Base-by-base conservation (phyloP, 2,113 vertebrate genomes). In the Copsychus sechellarum region DNA sequence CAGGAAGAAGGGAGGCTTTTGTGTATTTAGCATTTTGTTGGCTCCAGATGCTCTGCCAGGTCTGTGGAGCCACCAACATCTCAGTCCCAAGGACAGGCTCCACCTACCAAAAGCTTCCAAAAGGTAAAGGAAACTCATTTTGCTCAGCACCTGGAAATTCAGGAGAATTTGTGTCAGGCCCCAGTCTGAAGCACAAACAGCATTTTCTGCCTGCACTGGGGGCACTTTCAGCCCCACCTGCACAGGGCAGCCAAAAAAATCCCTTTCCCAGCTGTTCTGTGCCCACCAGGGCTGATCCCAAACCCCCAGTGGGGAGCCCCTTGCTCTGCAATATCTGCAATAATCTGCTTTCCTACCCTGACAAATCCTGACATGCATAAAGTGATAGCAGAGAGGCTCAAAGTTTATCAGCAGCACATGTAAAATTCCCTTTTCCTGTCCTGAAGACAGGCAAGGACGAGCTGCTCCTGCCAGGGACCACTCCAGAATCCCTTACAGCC, bases 21-120 rank as follows among this genome's bases (percentile, higher is more conserved):
- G 22, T 21, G 28, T 23, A 36, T 33, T 88, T 47, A 65, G n/a
- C 58, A 56, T 4, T 88, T 31, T 58, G 77, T 54, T 67, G 73
- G 38, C 71, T 92, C 31, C 78, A 96, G 89, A 77, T 38, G 60
- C 64, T 67, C 56, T 34, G 29, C 76, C 85, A 73, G 86, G 50
- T 42, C 45, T 24, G 47, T 14, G n/a, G 42, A 77, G 42, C 56
- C 90, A 45, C 19, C 29, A 72, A 29, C 29, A 76, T 0, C 88
- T 76, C 71, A 17, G 34, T 45, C 65, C 71, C 14, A 18, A 65
- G 47, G 23, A n/a, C 1, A 43, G 54, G 22, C 23, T 57, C 26
- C 45, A 85, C 43, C n/a, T 43, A 38, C 76, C 24, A 51, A 26
- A 36, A 56, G 53, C 54, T n/a, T 53, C 66, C 38, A 74, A 4